phyloP scores from a whole-genome alignment of 2,113 vertebrate genomes.

The Leuciscus idus region DNA sequence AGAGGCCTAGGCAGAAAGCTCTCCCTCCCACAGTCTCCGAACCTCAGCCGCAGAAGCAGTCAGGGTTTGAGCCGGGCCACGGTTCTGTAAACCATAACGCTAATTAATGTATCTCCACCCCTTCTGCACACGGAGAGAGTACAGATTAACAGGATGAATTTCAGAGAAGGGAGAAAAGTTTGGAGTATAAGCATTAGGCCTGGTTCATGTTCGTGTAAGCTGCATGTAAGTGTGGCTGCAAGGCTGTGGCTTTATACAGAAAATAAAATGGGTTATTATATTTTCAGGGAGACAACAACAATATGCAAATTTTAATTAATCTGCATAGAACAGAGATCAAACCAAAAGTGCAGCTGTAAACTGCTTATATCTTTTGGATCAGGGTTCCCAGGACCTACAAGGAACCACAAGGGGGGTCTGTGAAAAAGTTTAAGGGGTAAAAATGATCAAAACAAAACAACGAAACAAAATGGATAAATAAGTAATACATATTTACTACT shows the following conservation, averaged over 20 bases:
- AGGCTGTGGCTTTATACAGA: neutral
- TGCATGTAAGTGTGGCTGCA: neutral
- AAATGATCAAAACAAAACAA: neutral
- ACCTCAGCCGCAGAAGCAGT: constrained; percentile 14
- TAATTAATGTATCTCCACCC: constrained; percentile 69
- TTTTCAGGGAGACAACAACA: neutral
- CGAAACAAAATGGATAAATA: neutral
- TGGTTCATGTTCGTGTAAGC: neutral
- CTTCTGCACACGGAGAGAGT: constrained; percentile 67
- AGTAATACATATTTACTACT: neutral
- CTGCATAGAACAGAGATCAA: neutral
- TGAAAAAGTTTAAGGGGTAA: neutral
- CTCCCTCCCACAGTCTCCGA: constrained; percentile 19
- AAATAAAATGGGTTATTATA: constrained; percentile 18
- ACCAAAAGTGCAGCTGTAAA: neutral
- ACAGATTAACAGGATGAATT: constrained; percentile 57
- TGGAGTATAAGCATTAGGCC: constrained; percentile 13
- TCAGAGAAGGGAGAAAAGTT: constrained; percentile 20
- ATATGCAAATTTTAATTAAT: neutral
- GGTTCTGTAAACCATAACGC: constrained; percentile 13
- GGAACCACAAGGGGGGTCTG: neutral
- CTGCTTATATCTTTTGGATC: neutral
- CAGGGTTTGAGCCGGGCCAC: constrained; percentile 17
- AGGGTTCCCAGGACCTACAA: neutral
- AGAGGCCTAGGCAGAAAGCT: constrained; percentile 48